Base-by-base conservation (phyloP, 2,888 invertebrate species). In the Melinaea marsaeus region DNA sequence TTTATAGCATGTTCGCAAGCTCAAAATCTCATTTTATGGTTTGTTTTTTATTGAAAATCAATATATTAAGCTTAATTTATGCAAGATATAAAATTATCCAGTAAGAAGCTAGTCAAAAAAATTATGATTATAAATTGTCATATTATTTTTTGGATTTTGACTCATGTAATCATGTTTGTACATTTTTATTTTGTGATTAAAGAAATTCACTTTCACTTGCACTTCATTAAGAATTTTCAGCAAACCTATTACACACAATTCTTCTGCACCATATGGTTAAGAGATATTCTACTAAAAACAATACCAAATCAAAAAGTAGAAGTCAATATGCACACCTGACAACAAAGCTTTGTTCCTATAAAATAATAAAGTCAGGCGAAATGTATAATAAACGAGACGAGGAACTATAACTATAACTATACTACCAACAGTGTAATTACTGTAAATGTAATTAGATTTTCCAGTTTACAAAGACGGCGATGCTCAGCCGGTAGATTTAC, bases 361-460 rank as follows among this genome's bases (percentile, higher is more conserved):
- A 68, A 67, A 76, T 79, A 83, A 79, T 79, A 80, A 84, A 84
- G 82, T 82, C 83, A 32, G 79, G 69, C 72, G 75, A 85, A 87
- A 88, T 87, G 86, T 86, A 87, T 88, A 88, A 87, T 80, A 13
- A 79, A 79, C 80, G 80, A 84, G 82, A 83, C 79, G 80, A 79
- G 82, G 84, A 86, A 83, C 58, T 60, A 65, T 87, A 85, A 22
- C 22, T 22, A 22, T 22, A 22, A 22, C 22, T 22, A 22, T 22
- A 22, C 22, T 22, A 22, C 22, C 37, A 6, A 37, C 83, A 85
- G 82, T 85, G 80, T 81, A 82, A 63, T 54, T 60, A 82, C 83
- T 87, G 88, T 88, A 88, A 89, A 89, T 88, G 89, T 89, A 90
- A 90, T 90, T 89, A 90, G 88, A 89, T 90, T 89, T 89, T 85